Conservation (phyloP, 64 coral and sea anemone species). For the Platygyra sinensis region DNA sequence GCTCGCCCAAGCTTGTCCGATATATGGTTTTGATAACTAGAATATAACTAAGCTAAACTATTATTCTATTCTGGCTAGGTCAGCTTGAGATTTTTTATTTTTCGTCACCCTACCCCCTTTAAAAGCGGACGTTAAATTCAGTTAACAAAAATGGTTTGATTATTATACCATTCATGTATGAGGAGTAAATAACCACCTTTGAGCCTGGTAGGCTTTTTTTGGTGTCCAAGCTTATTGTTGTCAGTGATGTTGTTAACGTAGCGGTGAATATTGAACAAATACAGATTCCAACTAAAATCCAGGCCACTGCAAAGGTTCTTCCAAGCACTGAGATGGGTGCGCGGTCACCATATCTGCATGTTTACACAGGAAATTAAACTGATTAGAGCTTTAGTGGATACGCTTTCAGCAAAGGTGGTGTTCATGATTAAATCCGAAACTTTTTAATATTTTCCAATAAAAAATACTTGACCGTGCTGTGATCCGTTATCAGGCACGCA, state of each 20-base stretch:
- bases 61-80: no score
- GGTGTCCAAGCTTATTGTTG: constrained; percentile 29
- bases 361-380: not conserved
- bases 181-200: constrained; percentile 51
- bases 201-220: constrained; percentile 69
- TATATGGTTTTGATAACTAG: no score
- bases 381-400: not conserved
- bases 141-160: not conserved
- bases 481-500: no score
- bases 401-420: not conserved
- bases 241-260: not conserved
- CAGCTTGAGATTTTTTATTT: not conserved
- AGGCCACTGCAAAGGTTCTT: not conserved
- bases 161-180: not conserved
- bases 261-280: not conserved
- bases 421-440: no score
- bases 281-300: not conserved
- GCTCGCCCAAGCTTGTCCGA: no score
- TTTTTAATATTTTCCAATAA: no score
- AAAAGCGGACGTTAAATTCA: no score
- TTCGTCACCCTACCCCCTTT: no score
- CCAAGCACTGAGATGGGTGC: constrained; percentile 1
- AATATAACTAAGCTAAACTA: no score
- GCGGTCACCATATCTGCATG: constrained; percentile 48
- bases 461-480: no score